Percentiles rank a stretch among this genome's conserved stretches.
phyloP scores from a whole-genome alignment of 2,113 vertebrate species.

The Bambusicola thoracicus region DNA sequence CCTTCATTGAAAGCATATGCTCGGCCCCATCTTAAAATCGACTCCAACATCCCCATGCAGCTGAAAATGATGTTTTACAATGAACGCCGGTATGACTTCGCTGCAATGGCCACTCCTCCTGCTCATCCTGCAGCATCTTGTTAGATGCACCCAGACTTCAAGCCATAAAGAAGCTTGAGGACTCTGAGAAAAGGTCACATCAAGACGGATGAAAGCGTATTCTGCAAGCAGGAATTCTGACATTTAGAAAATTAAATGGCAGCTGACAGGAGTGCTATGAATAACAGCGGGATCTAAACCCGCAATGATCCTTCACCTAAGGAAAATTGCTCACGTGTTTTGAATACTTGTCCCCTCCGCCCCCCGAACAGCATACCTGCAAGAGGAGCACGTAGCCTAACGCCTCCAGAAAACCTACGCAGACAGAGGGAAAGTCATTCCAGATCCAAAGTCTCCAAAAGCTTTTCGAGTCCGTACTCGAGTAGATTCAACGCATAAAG shows the following conservation, averaged over 20 bases:
- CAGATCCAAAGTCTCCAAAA: background rate
- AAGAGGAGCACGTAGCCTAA: conserved; percentile 30
- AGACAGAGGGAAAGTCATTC: background rate
- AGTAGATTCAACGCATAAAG: background rate
- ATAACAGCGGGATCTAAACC: background rate
- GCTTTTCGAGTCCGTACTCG: accelerated
- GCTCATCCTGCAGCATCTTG: background rate
- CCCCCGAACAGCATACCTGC: conserved; percentile 51
- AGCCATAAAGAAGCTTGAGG: background rate
- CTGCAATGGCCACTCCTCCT: background rate
- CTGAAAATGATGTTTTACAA: background rate
- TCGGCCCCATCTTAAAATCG: background rate
- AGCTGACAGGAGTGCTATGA: background rate
- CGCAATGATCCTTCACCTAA: conserved; percentile 37
- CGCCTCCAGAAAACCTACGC: background rate
- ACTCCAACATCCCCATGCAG: background rate
- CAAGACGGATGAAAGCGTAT: background rate
- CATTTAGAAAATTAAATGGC: background rate
- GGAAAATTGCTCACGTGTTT: conserved; percentile 62
- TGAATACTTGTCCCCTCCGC: conserved; percentile 16
- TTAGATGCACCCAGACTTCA: background rate
- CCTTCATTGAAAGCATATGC: no score
- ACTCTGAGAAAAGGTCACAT: background rate
- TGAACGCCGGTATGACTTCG: background rate
- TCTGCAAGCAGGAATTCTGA: background rate